phyloP scores from a whole-genome alignment of 2,113 vertebrate species.

The Brachionichthys hirsutus region DNA sequence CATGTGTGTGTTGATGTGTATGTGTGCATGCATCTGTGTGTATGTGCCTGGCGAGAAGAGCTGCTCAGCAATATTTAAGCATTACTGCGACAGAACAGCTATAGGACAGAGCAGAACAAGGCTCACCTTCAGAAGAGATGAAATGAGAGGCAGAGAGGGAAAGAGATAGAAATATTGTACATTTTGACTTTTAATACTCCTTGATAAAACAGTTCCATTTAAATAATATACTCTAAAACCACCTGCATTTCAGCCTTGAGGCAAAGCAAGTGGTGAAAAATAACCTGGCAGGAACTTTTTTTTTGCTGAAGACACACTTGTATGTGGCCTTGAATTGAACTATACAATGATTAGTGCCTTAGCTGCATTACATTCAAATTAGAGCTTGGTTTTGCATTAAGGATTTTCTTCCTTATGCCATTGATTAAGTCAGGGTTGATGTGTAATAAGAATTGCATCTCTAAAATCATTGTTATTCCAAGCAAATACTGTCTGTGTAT shows the following conservation, averaged over 20 bases:
- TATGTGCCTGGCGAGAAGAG: constrained; percentile 66
- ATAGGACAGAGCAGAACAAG: constrained; percentile 65
- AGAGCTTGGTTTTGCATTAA: no score
- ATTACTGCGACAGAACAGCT: constrained; percentile 71
- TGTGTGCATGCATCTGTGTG: constrained; percentile 22
- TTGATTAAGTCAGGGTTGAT: no score
- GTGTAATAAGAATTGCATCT: no score
- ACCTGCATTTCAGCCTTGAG: not conserved
- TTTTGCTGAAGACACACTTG: not conserved
- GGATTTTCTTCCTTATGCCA: no score
- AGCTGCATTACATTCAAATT: not conserved
- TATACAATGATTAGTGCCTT: not conserved
- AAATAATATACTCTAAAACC: not conserved
- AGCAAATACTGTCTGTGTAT: no score
- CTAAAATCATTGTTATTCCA: no score
- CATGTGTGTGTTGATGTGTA: constrained; percentile 22
- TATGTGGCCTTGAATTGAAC: not conserved
- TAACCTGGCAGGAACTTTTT: not conserved
- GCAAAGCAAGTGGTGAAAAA: not conserved
- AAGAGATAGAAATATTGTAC: constrained; percentile 13
- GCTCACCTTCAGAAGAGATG: constrained; percentile 65
- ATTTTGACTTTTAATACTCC: constrained; percentile 34
- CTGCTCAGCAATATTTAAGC: constrained; percentile 76
- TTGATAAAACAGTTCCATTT: constrained; percentile 28
- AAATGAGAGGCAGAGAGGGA: constrained; percentile 36